These are phyloP conservation scores for Fopius arisanus DNA, from an alignment of 1,140 invertebrate genomes.

Conservation along the genomic window DNA sequence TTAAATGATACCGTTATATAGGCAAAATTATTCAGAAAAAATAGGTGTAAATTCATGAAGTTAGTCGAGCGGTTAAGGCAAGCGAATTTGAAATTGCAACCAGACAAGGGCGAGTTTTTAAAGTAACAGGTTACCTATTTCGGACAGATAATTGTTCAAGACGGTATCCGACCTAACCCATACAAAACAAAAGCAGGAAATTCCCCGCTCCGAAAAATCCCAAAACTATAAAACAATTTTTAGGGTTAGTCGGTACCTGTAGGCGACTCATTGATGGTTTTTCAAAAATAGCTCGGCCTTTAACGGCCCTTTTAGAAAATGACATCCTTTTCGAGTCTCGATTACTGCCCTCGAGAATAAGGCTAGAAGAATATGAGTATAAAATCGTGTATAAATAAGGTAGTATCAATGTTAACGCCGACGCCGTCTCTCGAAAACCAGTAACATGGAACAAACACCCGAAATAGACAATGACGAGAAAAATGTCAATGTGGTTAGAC, in stretches of 20 bases:
- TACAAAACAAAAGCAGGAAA: not conserved
- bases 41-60: not conserved
- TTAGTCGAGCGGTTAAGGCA: not conserved
- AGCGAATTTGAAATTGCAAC: not conserved
- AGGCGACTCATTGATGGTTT: constrained; percentile 5
- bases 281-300: not conserved
- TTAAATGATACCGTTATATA: not conserved
- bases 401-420: not conserved
- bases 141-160: not conserved
- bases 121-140: not conserved
- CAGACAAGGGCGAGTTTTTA: not conserved
- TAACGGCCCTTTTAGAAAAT: not conserved
- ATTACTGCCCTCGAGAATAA: not conserved
- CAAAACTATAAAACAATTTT: constrained; percentile 3
- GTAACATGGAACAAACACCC: too few relatives aligned
- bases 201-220: not conserved
- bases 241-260: not conserved
- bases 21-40: not conserved
- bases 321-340: not conserved
- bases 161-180: not conserved
- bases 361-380: not conserved
- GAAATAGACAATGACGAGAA: too few relatives aligned
- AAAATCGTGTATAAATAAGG: not conserved
- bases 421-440: not conserved
- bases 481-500: too few relatives aligned